phyloP scores from a whole-genome alignment of 1,140 invertebrate species.

The Pseudachorutes palmiensis region DNA sequence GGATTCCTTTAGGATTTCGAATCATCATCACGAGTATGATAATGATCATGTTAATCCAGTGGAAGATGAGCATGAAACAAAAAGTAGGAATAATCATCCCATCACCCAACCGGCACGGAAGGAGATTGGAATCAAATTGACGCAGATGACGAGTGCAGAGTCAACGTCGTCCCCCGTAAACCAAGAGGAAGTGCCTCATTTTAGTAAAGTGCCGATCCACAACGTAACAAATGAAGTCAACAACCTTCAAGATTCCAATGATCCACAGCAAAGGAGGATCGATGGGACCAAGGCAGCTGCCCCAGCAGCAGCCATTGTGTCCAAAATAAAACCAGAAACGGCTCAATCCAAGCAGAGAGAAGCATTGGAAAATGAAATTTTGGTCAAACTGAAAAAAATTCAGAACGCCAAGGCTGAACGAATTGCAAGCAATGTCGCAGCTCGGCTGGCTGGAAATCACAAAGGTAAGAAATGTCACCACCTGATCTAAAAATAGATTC shows the following conservation, averaged over 20 bases:
- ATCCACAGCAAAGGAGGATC: neutral
- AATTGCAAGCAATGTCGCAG: neutral
- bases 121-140: neutral
- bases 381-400: neutral
- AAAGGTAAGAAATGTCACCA: neutral
- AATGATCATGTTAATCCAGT: conserved; percentile 5
- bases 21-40: neutral
- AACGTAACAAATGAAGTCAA: conserved; percentile 19
- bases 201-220: conserved; percentile 3
- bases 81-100: conserved; percentile 11
- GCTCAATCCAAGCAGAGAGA: neutral
- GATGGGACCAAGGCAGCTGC: neutral
- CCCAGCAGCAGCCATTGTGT: neutral
- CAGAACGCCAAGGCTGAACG: conserved; percentile 2
- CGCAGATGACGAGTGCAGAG: neutral
- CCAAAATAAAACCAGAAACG: neutral
- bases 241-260: conserved; percentile 13
- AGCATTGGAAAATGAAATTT: neutral
- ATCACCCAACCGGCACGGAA: neutral
- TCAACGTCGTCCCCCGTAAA: neutral
- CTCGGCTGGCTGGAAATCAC: neutral
- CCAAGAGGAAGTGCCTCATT: conserved; percentile 21
- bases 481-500: too few relatives aligned
- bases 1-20: too few relatives aligned
- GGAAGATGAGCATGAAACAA: neutral